Evolutionary conservation across 1,140 invertebrate species (phyloP), one percentile per base, ranked within the genome.

Genomic region (Papilio glaucus): DNA sequence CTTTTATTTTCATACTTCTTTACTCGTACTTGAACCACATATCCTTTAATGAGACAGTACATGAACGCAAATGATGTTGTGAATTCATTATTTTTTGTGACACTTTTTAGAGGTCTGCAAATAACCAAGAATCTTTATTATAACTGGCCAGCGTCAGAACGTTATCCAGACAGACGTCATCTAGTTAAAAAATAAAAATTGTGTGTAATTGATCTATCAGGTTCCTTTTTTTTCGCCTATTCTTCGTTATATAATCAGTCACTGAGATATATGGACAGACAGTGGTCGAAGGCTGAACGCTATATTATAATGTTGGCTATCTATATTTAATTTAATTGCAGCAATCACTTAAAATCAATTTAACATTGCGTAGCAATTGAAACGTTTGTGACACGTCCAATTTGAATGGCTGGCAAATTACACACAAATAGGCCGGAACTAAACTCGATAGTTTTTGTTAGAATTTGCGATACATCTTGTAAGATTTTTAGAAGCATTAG

Each of bases 371-470:
- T 24, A 24, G 21, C 49, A 57, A 12, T 57, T 26, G 9, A 57
- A 57, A 57, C 21, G 49, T 57, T 57, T 57, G 18, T 57, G 49
- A 57, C 49, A 57, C 12, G 49, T 57, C 21, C 49, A 26, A 57
- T 57, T 57, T 57, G 49, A 12, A 57, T 57, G 4, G 49, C 21
- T 12, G 49, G 18, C 21, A 57, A 57, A 57, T 57, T 57, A 57
- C 10, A 57, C 49, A 57, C 24, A 18, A 57, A 57, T 21, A 57
- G 49, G 24, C 49, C 49, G 49, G 49, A 57, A 57, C 49, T 57
- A 4, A 24, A 57, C 24, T 24, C 49, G 21, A 57, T 5, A 24
- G 7, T 57, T 57, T 57, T 57, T 24, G 4, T 24, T 24, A 57
- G 24, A 13, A 5, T 26, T 57, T 24, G 9, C 24, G 8, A 57